A percentile compares a stretch with the other conserved stretches of the same genome.
Conservation (phyloP, 2,797 vertebrate genomes). For the Karalla daura region DNA sequence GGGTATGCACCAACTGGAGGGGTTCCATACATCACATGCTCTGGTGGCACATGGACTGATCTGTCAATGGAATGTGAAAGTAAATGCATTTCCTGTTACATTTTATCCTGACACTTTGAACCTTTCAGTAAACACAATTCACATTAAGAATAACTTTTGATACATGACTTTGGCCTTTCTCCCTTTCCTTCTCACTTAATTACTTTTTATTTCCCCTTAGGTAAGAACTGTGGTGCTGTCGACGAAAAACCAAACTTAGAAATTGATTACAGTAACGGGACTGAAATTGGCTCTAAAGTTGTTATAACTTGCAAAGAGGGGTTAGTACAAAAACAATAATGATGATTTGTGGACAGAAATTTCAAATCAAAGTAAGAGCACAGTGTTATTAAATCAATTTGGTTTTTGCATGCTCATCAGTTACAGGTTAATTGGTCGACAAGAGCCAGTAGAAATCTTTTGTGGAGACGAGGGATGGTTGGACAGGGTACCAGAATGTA, state of each 20-base stretch:
- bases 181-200: too few relatives aligned
- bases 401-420: constrained; percentile 35
- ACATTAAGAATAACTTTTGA: too few relatives aligned
- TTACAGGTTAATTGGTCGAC: accelerated
- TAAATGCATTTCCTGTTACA: constrained; percentile 48
- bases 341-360: background rate
- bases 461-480: constrained; percentile 12
- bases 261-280: background rate
- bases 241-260: accelerated
- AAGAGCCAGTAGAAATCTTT: accelerated
- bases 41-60: constrained; percentile 33
- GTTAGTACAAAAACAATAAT: constrained; percentile 30
- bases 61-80: constrained; percentile 48
- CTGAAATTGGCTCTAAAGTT: constrained; percentile 28
- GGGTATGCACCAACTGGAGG: background rate
- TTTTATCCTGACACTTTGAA: background rate
- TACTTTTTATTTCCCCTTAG: constrained; percentile 45
- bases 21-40: background rate
- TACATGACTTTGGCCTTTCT: too few relatives aligned
- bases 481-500: constrained; percentile 16
- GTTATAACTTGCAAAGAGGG: background rate
- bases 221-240: constrained; percentile 21
- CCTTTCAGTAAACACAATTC: too few relatives aligned
- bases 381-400: background rate
- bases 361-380: background rate